phyloP scores from a whole-genome alignment of 2,888 invertebrate species.

The Phalangium opilio region DNA sequence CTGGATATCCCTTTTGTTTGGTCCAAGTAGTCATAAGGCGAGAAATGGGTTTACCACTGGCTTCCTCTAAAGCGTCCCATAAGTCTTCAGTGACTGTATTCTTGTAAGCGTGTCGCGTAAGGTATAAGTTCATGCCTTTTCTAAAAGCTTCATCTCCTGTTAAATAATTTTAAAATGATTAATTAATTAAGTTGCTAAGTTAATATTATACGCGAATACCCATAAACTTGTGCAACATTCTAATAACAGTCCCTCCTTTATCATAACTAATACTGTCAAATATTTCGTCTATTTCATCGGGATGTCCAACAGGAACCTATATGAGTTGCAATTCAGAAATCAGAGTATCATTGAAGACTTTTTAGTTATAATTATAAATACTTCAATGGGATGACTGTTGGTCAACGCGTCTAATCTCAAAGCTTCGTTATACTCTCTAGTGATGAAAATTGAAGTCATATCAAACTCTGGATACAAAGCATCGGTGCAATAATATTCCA shows the following conservation, averaged over 20 bases:
- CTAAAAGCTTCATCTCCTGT: not conserved
- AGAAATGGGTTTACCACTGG: slow-evolving; percentile 74
- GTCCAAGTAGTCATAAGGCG: slow-evolving; percentile 95
- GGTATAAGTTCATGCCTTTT: slow-evolving; percentile 78
- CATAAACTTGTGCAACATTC: slow-evolving; percentile 85
- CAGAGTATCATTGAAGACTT: slow-evolving; percentile 16
- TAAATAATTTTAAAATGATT: too few species aligned
- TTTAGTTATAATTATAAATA: not conserved
- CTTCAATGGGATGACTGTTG: slow-evolving; percentile 88
- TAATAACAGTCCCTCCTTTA: slow-evolving; percentile 84
- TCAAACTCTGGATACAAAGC: slow-evolving; percentile 52
- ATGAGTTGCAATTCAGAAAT: too few species aligned
- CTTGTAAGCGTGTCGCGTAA: slow-evolving; percentile 67
- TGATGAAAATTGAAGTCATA: slow-evolving; percentile 61
- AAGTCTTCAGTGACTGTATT: slow-evolving; percentile 88
- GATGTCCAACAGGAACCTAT: slow-evolving; percentile 58
- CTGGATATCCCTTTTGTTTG: slow-evolving; percentile 84
- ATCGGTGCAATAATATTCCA: slow-evolving; percentile 53
- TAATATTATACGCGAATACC: slow-evolving; percentile 47
- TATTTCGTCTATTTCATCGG: slow-evolving; percentile 89
- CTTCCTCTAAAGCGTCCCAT: slow-evolving; percentile 75
- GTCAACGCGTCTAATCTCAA: slow-evolving; percentile 66
- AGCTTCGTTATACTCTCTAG: slow-evolving; percentile 60
- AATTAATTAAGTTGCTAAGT: not conserved
- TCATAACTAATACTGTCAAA: slow-evolving; percentile 94